A percentile compares a stretch with the other conserved stretches of the same genome.
These are phyloP conservation scores for Pagetopsis macropterus DNA, from an alignment of 2,797 vertebrate genomes.

Conservation along the genomic window DNA sequence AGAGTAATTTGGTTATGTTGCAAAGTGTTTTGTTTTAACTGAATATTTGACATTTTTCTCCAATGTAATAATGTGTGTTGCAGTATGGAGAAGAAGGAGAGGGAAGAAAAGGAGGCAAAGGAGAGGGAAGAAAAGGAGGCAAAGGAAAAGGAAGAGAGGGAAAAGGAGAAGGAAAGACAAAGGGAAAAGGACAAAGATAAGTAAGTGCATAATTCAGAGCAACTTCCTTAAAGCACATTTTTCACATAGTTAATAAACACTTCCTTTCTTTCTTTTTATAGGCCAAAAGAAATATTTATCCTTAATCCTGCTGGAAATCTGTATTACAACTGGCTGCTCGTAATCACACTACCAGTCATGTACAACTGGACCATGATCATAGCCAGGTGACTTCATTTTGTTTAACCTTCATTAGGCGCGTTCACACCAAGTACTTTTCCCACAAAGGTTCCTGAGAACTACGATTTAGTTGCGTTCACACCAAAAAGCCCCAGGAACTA, in stretches of 20 bases:
- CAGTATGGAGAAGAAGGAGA: slow-evolving; percentile 64
- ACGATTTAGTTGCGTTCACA: no score
- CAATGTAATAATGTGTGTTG: slow-evolving; percentile 14
- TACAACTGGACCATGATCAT: slow-evolving; percentile 98
- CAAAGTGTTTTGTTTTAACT: background rate
- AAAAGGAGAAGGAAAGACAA: slow-evolving; percentile 67
- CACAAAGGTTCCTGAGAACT: no score
- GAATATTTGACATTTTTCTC: slow-evolving; percentile 1
- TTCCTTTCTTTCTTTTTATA: slow-evolving; percentile 26
- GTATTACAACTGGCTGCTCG: slow-evolving; percentile 96
- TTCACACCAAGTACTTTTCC: no score
- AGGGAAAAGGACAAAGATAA: slow-evolving; percentile 61
- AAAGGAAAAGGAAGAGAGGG: slow-evolving; percentile 74
- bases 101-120: slow-evolving; percentile 33
- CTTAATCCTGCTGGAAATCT: slow-evolving; percentile 91
- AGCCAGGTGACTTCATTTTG: slow-evolving; percentile 85
- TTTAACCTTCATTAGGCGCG: background rate
- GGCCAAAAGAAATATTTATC: slow-evolving; percentile 86
- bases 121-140: slow-evolving; percentile 75
- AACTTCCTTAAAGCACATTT: background rate
- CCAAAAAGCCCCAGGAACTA: no score
- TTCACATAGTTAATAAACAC: background rate
- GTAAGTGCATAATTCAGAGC: slow-evolving; percentile 41
- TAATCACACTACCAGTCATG: slow-evolving; percentile 96
- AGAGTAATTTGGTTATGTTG: slow-evolving; percentile 44